Conservation (phyloP, 1,140 invertebrate genomes). For the Drosophila simulans region DNA sequence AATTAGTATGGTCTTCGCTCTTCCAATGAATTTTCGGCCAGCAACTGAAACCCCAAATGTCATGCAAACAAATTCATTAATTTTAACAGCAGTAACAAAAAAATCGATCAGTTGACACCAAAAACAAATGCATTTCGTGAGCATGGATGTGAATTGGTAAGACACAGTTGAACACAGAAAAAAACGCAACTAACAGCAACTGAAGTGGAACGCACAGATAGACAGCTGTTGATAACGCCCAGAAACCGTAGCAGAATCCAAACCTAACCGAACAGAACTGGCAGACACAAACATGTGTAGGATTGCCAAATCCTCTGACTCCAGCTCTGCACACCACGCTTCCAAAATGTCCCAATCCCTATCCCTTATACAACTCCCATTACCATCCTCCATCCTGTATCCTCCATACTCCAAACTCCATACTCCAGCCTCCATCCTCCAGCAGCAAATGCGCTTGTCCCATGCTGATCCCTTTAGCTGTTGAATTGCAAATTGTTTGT, state of each 20-base stretch:
- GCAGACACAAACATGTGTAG: constrained; percentile 56
- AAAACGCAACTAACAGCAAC: constrained; percentile 13
- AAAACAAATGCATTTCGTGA: constrained; percentile 62
- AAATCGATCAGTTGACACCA: constrained; percentile 55
- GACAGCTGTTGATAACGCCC: constrained; percentile 66
- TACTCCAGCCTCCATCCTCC: constrained; percentile 1
- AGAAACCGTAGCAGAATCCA: constrained; percentile 19
- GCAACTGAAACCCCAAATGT: constrained; percentile 8
- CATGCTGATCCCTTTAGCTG: constrained; percentile 79
- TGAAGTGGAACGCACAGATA: constrained; percentile 49
- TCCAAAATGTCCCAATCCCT: background rate
- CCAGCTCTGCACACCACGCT: background rate
- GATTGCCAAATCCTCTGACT: constrained; percentile 45
- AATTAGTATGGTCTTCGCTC: background rate
- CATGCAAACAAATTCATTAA: constrained; percentile 71
- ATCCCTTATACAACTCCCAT: no score
- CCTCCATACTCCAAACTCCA: background rate
- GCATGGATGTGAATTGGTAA: constrained; percentile 50
- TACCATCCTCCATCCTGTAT: background rate
- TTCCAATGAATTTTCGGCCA: background rate
- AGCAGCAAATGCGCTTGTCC: constrained; percentile 73
- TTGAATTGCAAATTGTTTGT: constrained; percentile 83
- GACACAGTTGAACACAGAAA: constrained; percentile 8
- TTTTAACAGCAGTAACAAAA: constrained; percentile 54
- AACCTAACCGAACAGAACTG: constrained; percentile 7